Conservation (phyloP, 2,797 vertebrate species). For the Microctenopoma steveboyesi region DNA sequence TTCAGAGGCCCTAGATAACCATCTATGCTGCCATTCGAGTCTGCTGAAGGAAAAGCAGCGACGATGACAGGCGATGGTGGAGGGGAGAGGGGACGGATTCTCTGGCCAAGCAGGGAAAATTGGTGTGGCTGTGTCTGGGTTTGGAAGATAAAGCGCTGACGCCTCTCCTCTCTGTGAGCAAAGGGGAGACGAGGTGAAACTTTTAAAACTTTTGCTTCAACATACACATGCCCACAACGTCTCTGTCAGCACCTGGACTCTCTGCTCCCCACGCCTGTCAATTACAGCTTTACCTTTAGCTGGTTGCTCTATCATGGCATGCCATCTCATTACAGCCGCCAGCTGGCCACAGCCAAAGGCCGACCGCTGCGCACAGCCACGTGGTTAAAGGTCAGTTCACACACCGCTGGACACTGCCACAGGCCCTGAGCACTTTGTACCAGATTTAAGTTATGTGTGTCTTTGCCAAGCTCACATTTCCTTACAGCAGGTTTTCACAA, state of each 20-base stretch:
- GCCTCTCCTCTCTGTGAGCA: slow-evolving; percentile 56
- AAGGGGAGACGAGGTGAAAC: slow-evolving; percentile 70
- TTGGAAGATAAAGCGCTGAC: slow-evolving; percentile 41
- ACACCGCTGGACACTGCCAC: slow-evolving; percentile 38
- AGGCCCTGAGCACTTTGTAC: neutral
- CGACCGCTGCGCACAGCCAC: slow-evolving; percentile 61
- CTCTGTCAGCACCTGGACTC: slow-evolving; percentile 75
- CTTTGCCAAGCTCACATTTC: slow-evolving; percentile 24
- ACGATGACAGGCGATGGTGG: slow-evolving; percentile 65
- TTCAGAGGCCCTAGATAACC: slow-evolving; percentile 76
- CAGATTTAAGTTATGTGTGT: slow-evolving; percentile 2
- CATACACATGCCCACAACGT: slow-evolving; percentile 21
- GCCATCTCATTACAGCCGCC: slow-evolving; percentile 83
- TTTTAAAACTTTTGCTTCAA: slow-evolving; percentile 17
- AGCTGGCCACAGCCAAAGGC: slow-evolving; percentile 82
- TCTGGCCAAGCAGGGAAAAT: slow-evolving; percentile 14
- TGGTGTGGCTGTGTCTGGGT: slow-evolving; percentile 30
- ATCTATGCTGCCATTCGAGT: slow-evolving; percentile 79
- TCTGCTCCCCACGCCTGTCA: slow-evolving; percentile 56
- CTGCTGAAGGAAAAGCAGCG: slow-evolving; percentile 68
- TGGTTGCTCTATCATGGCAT: slow-evolving; percentile 72
- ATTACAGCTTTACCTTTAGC: slow-evolving; percentile 82
- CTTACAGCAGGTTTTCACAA: slow-evolving; percentile 59
- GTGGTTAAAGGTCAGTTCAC: slow-evolving; percentile 77
- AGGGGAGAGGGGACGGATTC: slow-evolving; percentile 7